Evolutionary conservation across 2,797 vertebrate species (phyloP).

Genomic region (Eulemur mongoz): DNA sequence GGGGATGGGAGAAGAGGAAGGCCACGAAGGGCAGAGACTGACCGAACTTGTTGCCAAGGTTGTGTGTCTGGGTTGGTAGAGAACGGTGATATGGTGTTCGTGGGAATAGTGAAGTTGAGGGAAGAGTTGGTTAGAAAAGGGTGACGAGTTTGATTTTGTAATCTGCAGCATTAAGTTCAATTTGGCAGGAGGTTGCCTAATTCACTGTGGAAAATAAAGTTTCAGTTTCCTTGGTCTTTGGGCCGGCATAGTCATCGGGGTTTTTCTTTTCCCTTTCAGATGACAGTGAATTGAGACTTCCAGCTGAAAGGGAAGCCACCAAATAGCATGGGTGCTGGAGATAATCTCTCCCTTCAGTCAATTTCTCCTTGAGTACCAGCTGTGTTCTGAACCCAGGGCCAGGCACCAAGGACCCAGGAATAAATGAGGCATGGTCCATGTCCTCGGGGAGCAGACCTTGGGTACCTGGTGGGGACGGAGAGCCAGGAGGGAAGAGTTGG

Average conservation of each 20-base stretch:
- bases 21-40: background rate
- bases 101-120: background rate
- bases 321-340: background rate
- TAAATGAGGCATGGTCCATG: background rate
- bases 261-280: background rate
- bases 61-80: background rate
- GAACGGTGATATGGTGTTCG: background rate
- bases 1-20: too few relatives aligned
- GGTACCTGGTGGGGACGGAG: background rate
- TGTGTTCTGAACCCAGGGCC: background rate
- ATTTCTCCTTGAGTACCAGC: background rate
- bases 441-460: background rate
- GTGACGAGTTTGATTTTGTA: background rate
- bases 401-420: background rate
- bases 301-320: slow-evolving; percentile 34
- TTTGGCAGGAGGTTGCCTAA: background rate
- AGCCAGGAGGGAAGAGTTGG: background rate
- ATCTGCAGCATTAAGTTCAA: background rate
- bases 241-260: background rate
- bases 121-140: background rate
- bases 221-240: background rate
- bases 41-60: background rate
- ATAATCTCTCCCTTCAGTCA: background rate
- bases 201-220: background rate
- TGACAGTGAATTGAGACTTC: background rate